phyloP scores from a whole-genome alignment of 2,797 vertebrate genomes.

The Danio tinwini region DNA sequence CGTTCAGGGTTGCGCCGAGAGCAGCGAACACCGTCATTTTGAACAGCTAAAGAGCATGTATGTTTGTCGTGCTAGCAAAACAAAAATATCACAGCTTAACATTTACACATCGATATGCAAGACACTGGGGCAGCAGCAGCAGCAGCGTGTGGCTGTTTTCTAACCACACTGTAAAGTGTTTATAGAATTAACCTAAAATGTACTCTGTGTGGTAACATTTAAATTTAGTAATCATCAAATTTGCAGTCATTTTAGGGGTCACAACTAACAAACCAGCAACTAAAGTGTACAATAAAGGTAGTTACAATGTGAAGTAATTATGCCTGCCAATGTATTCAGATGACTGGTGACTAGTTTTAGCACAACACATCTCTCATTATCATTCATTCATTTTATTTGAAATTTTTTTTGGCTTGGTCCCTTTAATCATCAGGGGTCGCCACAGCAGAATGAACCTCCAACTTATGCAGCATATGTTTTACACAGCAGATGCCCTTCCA shows the following conservation, averaged over 20 bases:
- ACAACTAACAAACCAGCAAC: background rate
- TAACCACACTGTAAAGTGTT: background rate
- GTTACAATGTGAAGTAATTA: background rate
- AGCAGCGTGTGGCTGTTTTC: background rate
- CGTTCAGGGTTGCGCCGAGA: constrained; percentile 64
- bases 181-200: background rate
- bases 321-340: background rate
- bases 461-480: too few species aligned
- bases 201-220: background rate
- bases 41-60: constrained; percentile 58
- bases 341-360: constrained; percentile 10
- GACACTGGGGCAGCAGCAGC: constrained; percentile 1
- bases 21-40: constrained; percentile 50
- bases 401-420: too few species aligned
- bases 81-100: constrained; percentile 50
- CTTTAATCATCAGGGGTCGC: too few species aligned
- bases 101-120: constrained; percentile 48
- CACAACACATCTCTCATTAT: background rate
- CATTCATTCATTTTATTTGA: too few species aligned
- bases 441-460: too few species aligned
- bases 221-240: background rate
- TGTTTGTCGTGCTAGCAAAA: constrained; percentile 56
- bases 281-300: background rate
- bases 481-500: too few species aligned
- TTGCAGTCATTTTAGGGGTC: background rate